Evolutionary conservation across 2,113 vertebrate species (phyloP).

Genomic region (Hyperopisus bebe): DNA sequence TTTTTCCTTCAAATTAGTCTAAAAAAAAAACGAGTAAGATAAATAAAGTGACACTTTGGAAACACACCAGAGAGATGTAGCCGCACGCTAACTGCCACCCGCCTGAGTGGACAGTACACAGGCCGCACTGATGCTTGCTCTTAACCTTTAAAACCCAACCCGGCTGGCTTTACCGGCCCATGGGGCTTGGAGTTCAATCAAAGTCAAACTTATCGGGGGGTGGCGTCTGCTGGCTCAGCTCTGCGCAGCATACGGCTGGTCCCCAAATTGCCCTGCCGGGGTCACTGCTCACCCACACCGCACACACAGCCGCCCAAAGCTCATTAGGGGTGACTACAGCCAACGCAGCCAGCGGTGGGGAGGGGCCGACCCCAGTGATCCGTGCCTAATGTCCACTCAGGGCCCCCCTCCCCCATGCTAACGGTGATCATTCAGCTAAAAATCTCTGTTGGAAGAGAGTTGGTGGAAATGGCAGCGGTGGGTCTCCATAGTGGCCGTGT

Average conservation of each 20-base stretch:
- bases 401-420: neutral
- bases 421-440: neutral
- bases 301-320: neutral
- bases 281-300: neutral
- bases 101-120: neutral
- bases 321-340: neutral
- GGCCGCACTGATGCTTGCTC: neutral
- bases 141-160: neutral
- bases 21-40: neutral
- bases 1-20: neutral
- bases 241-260: neutral
- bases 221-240: neutral
- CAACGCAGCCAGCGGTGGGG: neutral
- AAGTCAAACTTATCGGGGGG: neutral
- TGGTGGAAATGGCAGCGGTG: neutral
- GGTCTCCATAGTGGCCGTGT: neutral
- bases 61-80: neutral
- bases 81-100: neutral
- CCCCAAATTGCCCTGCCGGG: neutral
- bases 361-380: neutral
- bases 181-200: neutral
- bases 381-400: neutral
- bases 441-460: neutral
- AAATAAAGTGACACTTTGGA: neutral
- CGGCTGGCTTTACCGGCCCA: neutral